These are phyloP conservation scores for Ophion ventricosus DNA, from an alignment of 2,888 invertebrate genomes.

Conservation along the genomic window DNA sequence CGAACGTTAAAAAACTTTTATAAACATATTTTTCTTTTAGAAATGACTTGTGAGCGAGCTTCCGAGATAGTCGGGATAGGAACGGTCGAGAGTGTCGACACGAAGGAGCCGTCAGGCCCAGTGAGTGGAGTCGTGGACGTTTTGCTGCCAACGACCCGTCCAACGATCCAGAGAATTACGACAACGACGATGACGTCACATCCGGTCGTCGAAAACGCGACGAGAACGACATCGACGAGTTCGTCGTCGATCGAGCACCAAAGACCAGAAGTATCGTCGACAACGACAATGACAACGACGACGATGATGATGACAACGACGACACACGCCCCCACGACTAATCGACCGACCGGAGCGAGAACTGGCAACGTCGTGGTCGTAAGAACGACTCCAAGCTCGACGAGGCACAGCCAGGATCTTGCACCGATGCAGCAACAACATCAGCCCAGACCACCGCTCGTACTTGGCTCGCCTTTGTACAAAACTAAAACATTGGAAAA, in stretches of 20 bases:
- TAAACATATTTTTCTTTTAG: constrained; percentile 72
- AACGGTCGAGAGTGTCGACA: constrained; percentile 85
- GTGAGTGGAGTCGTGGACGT: constrained; percentile 81
- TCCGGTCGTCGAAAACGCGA: constrained; percentile 37
- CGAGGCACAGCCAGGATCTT: constrained; percentile 73
- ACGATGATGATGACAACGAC: constrained; percentile 75
- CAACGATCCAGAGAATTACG: constrained; percentile 76
- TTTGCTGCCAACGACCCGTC: constrained; percentile 80
- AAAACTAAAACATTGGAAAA: constrained; percentile 88
- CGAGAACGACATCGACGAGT: constrained; percentile 70
- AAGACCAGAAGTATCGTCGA: constrained; percentile 80
- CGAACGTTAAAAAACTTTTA: background rate
- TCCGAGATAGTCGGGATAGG: constrained; percentile 85
- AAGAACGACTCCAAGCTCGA: constrained; percentile 76
- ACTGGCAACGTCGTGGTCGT: constrained; percentile 80
- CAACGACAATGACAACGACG: constrained; percentile 71
- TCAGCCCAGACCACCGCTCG: constrained; percentile 88
- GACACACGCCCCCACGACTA: constrained; percentile 69
- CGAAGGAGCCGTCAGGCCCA: constrained; percentile 78
- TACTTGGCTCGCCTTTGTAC: constrained; percentile 88
- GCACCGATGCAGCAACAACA: constrained; percentile 78
- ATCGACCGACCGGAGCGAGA: constrained; percentile 73
- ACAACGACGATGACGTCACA: constrained; percentile 65
- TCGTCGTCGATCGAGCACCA: constrained; percentile 48
- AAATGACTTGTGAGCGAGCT: constrained; percentile 81